These are phyloP conservation scores for Drosophila melanica DNA, from an alignment of 1,140 invertebrate genomes.

Conservation along the genomic window DNA sequence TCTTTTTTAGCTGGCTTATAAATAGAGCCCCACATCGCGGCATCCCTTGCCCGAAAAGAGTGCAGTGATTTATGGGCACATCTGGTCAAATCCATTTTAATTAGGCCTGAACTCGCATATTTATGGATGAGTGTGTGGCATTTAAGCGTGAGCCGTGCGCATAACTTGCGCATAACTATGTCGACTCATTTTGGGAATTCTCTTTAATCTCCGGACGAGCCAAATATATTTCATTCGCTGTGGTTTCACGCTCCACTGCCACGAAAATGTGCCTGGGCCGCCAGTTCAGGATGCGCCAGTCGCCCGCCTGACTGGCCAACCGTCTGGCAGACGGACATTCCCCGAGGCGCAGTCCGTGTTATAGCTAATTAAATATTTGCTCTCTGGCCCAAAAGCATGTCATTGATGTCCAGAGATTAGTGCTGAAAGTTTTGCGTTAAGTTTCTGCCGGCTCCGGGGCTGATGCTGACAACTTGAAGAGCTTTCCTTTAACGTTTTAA, in stretches of 20 bases:
- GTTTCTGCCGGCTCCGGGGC: slow-evolving; percentile 26
- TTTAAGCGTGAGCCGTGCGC: slow-evolving; percentile 30
- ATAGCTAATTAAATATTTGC: slow-evolving; percentile 75
- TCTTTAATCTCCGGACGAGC: slow-evolving; percentile 49
- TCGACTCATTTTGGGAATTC: slow-evolving; percentile 52
- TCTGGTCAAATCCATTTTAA: slow-evolving; percentile 56
- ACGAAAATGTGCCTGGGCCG: slow-evolving; percentile 46
- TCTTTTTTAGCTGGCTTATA: slow-evolving; percentile 5
- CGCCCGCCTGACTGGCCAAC: slow-evolving; percentile 13
- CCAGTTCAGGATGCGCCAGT: slow-evolving; percentile 50
- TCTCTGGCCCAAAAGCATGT: slow-evolving; percentile 55
- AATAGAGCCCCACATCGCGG: slow-evolving; percentile 29
- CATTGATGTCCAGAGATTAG: slow-evolving; percentile 51
- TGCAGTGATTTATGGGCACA: slow-evolving; percentile 55
- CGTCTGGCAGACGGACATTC: slow-evolving; percentile 8
- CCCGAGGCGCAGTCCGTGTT: slow-evolving; percentile 43
- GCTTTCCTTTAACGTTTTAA: slow-evolving; percentile 28
- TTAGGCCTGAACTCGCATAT: slow-evolving; percentile 59
- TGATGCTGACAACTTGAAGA: slow-evolving; percentile 42
- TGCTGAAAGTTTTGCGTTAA: slow-evolving; percentile 43
- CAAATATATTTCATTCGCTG: slow-evolving; percentile 64
- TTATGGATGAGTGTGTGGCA: slow-evolving; percentile 50
- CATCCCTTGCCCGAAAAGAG: not conserved
- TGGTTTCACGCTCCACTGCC: slow-evolving; percentile 59
- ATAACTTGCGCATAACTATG: slow-evolving; percentile 59